Conservation (phyloP, 2,797 vertebrate species). For the Lemur catta region DNA sequence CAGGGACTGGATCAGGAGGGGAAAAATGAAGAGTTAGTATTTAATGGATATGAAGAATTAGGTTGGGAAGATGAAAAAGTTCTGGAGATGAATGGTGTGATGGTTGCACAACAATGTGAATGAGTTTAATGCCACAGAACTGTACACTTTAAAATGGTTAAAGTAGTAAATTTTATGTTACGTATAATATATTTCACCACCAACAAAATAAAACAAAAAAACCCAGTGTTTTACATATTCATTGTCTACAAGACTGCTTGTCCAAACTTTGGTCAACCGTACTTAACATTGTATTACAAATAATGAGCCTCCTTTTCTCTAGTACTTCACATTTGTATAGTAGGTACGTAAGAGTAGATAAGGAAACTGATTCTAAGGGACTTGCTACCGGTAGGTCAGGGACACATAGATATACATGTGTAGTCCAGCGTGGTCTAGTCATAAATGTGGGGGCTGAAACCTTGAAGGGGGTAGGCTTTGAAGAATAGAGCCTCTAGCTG, state of each 20-base stretch:
- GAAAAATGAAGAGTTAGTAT: not conserved
- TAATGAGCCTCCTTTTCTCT: not conserved
- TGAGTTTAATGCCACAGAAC: not conserved
- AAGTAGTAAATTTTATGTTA: slow-evolving; percentile 1
- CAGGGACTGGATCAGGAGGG: not conserved
- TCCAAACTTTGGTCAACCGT: not conserved
- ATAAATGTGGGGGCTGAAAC: not conserved
- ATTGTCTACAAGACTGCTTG: not conserved
- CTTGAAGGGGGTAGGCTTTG: not conserved
- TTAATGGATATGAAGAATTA: not conserved
- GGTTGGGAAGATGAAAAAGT: not conserved
- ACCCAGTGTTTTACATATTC: not conserved
- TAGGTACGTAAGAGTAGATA: not conserved
- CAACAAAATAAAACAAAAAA: not conserved
- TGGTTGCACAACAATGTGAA: not conserved
- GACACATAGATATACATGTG: not conserved
- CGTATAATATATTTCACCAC: not conserved
- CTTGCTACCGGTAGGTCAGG: not conserved
- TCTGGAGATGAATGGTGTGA: not conserved
- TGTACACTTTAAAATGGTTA: not conserved
- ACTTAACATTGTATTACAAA: not conserved
- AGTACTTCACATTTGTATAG: not conserved
- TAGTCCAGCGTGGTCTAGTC: not conserved
- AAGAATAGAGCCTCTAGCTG: not conserved
- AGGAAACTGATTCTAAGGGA: not conserved